A percentile compares a stretch with the other conserved stretches of the same genome.
phyloP scores from a whole-genome alignment of 2,888 invertebrate genomes.

The Rhyacophila evoluta region DNA sequence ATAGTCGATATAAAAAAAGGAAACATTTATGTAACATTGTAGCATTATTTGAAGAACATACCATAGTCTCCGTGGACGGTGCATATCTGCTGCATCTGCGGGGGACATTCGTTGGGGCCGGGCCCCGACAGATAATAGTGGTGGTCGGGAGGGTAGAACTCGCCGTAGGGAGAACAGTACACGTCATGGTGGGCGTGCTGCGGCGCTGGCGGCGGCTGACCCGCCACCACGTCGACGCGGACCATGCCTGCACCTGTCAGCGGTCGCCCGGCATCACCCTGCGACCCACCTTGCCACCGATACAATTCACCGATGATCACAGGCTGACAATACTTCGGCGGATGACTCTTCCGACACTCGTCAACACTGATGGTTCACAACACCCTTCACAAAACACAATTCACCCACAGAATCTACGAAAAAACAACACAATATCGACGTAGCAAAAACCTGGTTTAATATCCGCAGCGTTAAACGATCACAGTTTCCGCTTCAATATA shows the following conservation, averaged over 20 bases:
- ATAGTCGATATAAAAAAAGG: no score
- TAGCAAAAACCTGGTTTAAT: no score
- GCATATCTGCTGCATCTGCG: conserved; percentile 75
- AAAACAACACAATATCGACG: not conserved
- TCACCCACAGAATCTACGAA: not conserved
- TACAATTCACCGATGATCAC: conserved; percentile 23
- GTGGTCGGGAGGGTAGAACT: conserved; percentile 71
- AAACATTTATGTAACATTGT: no score
- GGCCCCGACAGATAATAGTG: conserved; percentile 63
- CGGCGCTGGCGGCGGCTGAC: conserved; percentile 59
- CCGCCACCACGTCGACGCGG: conserved; percentile 52
- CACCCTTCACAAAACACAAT: not conserved
- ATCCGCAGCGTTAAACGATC: not conserved
- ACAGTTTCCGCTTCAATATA: not conserved
- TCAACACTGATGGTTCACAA: not conserved
- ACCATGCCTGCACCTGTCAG: conserved; percentile 48
- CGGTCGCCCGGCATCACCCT: conserved; percentile 32
- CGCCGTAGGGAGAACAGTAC: conserved; percentile 65
- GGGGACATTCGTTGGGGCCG: conserved; percentile 71
- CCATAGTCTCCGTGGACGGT: conserved; percentile 81
- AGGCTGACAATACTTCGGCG: not conserved
- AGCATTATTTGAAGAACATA: conserved; percentile 65
- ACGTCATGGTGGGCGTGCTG: conserved; percentile 60
- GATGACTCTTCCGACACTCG: not conserved
- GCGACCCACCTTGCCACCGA: conserved; percentile 22